Conservation (phyloP, 1,140 invertebrate species). For the Nylanderia fulva region DNA sequence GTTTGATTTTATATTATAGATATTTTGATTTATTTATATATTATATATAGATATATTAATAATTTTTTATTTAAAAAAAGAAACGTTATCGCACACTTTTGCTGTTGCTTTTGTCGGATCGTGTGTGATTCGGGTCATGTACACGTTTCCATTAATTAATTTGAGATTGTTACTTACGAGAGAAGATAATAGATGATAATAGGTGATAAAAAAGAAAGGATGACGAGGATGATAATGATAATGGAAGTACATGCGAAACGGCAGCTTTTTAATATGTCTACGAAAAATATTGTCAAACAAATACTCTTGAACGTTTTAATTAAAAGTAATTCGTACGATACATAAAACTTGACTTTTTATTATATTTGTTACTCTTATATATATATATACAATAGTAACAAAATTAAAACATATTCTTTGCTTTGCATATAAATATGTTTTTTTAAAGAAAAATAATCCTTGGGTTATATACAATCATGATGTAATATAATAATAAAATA, state of each 20-base stretch:
- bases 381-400: slow-evolving; percentile 27
- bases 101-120: slow-evolving; percentile 35
- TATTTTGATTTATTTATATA: too few species aligned
- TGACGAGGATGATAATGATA: slow-evolving; percentile 30
- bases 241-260: slow-evolving; percentile 60
- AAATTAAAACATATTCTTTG: slow-evolving; percentile 41
- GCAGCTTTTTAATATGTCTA: slow-evolving; percentile 81
- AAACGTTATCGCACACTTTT: background rate
- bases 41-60: background rate
- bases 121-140: slow-evolving; percentile 46
- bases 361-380: slow-evolving; percentile 50
- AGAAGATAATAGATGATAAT: slow-evolving; percentile 2
- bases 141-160: slow-evolving; percentile 62
- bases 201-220: background rate
- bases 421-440: background rate
- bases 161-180: slow-evolving; percentile 69
- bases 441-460: slow-evolving; percentile 23
- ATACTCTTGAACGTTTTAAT: slow-evolving; percentile 83
- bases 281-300: slow-evolving; percentile 81
- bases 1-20: slow-evolving; percentile 3
- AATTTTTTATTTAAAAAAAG: background rate
- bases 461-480: background rate
- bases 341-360: slow-evolving; percentile 42
- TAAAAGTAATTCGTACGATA: slow-evolving; percentile 82
- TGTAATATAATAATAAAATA: too few species aligned